phyloP scores from a whole-genome alignment of 1,140 invertebrate genomes.

The Hyposmocoma kahamanoa region DNA sequence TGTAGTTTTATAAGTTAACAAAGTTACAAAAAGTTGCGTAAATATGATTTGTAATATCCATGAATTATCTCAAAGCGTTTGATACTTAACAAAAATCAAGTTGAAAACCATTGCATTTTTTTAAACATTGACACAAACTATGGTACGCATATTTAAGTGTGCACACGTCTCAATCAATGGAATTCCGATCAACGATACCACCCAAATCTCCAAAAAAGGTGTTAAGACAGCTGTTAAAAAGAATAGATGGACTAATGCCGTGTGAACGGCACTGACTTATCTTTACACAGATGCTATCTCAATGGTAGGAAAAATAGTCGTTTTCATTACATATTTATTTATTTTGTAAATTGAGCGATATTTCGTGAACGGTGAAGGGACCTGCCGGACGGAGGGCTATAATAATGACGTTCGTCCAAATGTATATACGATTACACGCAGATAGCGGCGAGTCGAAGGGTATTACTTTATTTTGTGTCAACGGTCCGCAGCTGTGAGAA shows the following conservation, averaged over 20 bases:
- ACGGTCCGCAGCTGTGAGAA: constrained; percentile 12
- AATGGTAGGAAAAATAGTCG: constrained; percentile 2
- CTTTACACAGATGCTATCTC: constrained; percentile 4
- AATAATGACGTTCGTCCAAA: constrained; percentile 44
- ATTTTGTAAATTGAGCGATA: constrained; percentile 58
- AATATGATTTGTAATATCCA: too few species aligned
- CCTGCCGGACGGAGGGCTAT: constrained; percentile 33
- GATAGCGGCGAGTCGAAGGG: constrained; percentile 20
- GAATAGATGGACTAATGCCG: neutral
- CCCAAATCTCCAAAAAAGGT: neutral
- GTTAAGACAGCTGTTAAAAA: neutral
- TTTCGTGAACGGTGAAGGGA: constrained; percentile 38
- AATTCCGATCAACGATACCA: neutral
- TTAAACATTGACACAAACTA: too few species aligned
- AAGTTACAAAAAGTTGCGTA: too few species aligned
- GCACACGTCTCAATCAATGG: too few species aligned
- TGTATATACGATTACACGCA: constrained; percentile 48
- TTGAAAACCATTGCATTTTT: too few species aligned
- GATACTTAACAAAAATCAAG: too few species aligned
- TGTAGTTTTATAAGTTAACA: too few species aligned
- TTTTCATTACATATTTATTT: constrained; percentile 59
- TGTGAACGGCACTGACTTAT: neutral
- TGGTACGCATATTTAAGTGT: too few species aligned
- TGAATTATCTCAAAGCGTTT: too few species aligned
- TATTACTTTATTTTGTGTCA: constrained; percentile 34